phyloP scores from a whole-genome alignment of 2,888 invertebrate genomes.

The Magallana nippona region DNA sequence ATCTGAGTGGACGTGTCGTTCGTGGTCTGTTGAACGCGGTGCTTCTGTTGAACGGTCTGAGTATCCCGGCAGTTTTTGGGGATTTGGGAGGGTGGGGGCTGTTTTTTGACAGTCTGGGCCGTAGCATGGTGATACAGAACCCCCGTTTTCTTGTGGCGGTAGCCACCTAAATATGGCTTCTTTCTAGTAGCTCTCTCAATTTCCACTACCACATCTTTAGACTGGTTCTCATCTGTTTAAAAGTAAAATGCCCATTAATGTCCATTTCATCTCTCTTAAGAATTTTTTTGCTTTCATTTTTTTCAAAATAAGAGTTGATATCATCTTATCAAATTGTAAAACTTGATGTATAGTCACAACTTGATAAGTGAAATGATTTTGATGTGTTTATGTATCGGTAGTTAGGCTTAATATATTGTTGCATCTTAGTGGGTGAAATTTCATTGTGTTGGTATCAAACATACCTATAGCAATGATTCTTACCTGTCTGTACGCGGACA shows the following conservation, averaged over 20 bases:
- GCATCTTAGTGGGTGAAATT: no score
- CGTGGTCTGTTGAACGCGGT: conserved; percentile 77
- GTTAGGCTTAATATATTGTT: no score
- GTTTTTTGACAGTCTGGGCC: conserved; percentile 86
- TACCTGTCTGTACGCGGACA: conserved; percentile 77
- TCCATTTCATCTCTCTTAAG: not conserved
- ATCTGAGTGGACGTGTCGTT: conserved; percentile 80
- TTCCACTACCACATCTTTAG: conserved; percentile 78
- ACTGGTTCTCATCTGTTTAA: conserved; percentile 67
- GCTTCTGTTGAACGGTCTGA: conserved; percentile 77
- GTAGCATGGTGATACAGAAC: conserved; percentile 89
- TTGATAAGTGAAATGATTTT: no score
- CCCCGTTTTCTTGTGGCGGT: conserved; percentile 86
- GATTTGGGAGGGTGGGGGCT: conserved; percentile 67
- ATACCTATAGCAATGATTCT: not conserved
- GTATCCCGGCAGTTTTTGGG: conserved; percentile 78
- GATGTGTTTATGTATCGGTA: no score
- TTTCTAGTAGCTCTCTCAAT: conserved; percentile 77
- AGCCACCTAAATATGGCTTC: conserved; percentile 92
- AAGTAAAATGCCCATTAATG: not conserved
- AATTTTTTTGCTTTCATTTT: not conserved
- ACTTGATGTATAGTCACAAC: no score
- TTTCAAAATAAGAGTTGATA: no score
- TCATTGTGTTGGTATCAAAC: no score
- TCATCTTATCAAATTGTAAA: no score